Evolutionary conservation across 1,140 invertebrate species (phyloP).

Genomic region (Venustaconcha ellipsiformis): DNA sequence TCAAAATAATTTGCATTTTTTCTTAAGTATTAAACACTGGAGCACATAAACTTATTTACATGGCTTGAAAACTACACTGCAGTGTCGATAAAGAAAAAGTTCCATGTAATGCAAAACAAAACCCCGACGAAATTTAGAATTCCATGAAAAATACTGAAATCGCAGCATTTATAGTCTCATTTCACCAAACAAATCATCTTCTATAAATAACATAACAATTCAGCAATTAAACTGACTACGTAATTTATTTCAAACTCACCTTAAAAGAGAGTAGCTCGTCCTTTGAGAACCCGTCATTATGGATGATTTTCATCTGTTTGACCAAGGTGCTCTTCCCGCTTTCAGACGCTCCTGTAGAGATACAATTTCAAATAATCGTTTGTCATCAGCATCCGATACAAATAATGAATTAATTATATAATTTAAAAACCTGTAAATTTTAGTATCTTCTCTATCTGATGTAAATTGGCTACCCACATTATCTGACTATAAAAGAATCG

Average conservation of each 20-base stretch:
- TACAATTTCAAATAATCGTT: neutral
- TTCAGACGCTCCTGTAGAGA: constrained; percentile 69
- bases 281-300: constrained; percentile 98
- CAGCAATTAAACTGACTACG: neutral
- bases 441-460: too few relatives aligned
- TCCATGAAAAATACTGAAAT: neutral
- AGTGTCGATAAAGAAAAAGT: too few relatives aligned
- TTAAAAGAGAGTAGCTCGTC: constrained; percentile 71
- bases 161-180: neutral
- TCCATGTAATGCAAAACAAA: neutral
- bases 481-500: too few relatives aligned
- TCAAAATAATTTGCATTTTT: too few relatives aligned
- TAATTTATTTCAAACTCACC: constrained; percentile 42
- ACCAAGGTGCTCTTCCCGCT: constrained; percentile 99
- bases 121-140: neutral
- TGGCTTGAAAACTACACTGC: too few relatives aligned
- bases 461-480: too few relatives aligned
- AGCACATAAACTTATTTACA: too few relatives aligned
- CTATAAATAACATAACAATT: neutral
- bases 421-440: too few relatives aligned
- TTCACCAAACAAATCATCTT: neutral
- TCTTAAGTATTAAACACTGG: too few relatives aligned
- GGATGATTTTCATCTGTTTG: constrained; percentile 99
- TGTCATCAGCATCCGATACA: too few relatives aligned
- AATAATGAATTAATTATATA: too few relatives aligned